These are phyloP conservation scores for cat (Felis catus) DNA, from an alignment of 2,113 vertebrate species.

Conservation along the genomic window DNA sequence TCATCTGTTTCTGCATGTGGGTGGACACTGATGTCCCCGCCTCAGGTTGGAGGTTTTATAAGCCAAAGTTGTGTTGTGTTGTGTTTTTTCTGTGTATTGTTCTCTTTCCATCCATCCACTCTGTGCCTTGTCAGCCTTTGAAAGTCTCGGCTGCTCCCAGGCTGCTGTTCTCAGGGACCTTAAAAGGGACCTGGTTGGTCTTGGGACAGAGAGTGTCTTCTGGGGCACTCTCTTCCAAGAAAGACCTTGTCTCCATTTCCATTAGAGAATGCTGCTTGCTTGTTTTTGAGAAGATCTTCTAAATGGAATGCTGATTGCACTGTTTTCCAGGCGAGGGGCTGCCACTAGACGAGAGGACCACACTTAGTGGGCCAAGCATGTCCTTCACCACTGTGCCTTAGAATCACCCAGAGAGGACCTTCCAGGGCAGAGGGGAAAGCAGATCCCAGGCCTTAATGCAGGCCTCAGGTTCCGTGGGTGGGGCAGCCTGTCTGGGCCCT, in stretches of 20 bases:
- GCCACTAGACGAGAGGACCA: slow-evolving; percentile 31
- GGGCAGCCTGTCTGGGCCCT: slow-evolving; percentile 47
- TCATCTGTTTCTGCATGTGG: slow-evolving; percentile 37
- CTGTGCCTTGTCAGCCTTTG: slow-evolving; percentile 76
- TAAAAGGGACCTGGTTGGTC: slow-evolving; percentile 58
- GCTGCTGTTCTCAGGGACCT: slow-evolving; percentile 75
- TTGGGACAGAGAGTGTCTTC: slow-evolving; percentile 32
- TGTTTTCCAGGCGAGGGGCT: slow-evolving; percentile 3
- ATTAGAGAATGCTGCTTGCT: slow-evolving; percentile 27
- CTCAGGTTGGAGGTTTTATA: slow-evolving; percentile 52
- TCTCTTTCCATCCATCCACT: slow-evolving; percentile 28
- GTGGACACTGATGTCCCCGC: slow-evolving; percentile 7
- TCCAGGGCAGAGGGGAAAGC: not conserved
- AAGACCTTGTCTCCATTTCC: slow-evolving; percentile 62
- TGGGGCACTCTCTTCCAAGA: slow-evolving; percentile 51
- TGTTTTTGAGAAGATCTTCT: not conserved
- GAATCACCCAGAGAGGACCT: not conserved
- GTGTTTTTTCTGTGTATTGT: slow-evolving; percentile 1
- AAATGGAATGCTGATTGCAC: not conserved
- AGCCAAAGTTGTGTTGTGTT: slow-evolving; percentile 45
- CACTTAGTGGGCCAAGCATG: not conserved
- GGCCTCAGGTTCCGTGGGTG: not conserved
- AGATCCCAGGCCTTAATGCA: not conserved
- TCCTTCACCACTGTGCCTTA: slow-evolving; percentile 76
- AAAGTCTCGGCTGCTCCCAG: slow-evolving; percentile 64